A percentile compares a stretch with the other conserved stretches of the same genome.
phyloP scores from a whole-genome alignment of 2,113 vertebrate species.

The Brachypodius melanocephalos region DNA sequence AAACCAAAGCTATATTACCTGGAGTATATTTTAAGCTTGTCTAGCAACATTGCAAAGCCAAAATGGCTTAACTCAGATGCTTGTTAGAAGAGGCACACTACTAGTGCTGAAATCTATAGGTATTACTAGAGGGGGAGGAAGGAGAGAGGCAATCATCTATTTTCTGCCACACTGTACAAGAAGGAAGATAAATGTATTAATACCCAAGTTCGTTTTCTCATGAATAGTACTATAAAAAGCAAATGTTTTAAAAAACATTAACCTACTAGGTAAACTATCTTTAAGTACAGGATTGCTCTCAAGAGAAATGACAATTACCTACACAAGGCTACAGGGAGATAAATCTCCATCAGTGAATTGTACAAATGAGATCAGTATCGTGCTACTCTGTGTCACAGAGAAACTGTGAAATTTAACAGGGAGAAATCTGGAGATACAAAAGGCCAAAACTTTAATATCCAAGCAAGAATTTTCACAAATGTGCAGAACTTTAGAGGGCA shows the following conservation, averaged over 20 bases:
- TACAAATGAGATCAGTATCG: not conserved
- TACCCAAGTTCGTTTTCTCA: not conserved
- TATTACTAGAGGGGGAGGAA: not conserved
- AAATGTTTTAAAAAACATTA: not conserved
- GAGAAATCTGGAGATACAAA: not conserved
- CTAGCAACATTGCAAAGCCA: not conserved
- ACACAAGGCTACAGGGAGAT: not conserved
- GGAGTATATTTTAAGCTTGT: not conserved
- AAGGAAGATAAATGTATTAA: not conserved
- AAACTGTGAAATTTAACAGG: not conserved
- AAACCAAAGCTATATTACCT: not conserved
- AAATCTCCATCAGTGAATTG: not conserved
- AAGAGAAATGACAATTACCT: conserved; percentile 40
- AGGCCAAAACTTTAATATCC: not conserved
- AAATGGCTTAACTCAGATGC: not conserved
- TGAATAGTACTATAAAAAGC: not conserved
- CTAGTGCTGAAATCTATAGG: not conserved
- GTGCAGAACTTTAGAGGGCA: not conserved
- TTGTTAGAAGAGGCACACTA: not conserved
- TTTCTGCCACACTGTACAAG: not conserved
- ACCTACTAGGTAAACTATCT: conserved; percentile 9
- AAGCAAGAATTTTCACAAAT: not conserved
- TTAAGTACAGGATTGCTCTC: conserved; percentile 22
- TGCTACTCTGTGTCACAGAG: not conserved
- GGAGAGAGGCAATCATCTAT: not conserved